These are phyloP conservation scores for Zaprionus davidi DNA, from an alignment of 1,140 invertebrate genomes.

Conservation along the genomic window DNA sequence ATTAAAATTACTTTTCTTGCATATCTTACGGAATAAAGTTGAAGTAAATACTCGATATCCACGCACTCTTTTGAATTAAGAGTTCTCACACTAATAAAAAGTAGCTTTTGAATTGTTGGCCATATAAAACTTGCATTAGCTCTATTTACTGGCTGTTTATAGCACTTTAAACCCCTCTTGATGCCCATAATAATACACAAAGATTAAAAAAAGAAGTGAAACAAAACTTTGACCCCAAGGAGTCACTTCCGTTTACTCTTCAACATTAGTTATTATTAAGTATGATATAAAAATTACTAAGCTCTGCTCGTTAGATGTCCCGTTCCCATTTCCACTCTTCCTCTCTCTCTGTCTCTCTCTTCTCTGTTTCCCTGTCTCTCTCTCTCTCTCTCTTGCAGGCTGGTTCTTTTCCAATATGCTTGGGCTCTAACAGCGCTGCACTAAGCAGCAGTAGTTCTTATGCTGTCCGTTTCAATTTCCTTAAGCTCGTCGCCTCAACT, in stretches of 20 bases:
- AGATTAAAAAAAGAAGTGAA: not conserved
- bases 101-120: too few species aligned
- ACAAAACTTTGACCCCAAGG: not conserved
- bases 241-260: not conserved
- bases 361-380: not conserved
- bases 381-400: not conserved
- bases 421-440: not conserved
- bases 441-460: not conserved
- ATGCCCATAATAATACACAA: not conserved
- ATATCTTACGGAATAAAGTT: too few species aligned
- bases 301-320: not conserved
- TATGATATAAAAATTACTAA: constrained; percentile 1
- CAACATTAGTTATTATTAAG: not conserved
- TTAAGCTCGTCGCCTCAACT: constrained; percentile 4
- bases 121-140: too few species aligned
- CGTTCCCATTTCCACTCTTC: not conserved
- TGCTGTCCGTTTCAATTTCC: constrained; percentile 7
- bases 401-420: not conserved
- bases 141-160: too few species aligned
- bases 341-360: not conserved
- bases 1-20: too few species aligned
- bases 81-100: too few species aligned
- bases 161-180: not conserved
- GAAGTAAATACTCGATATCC: too few species aligned
- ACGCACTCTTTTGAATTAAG: too few species aligned